Conservation (phyloP, 2,797 vertebrate genomes). For the Mus spretus region DNA sequence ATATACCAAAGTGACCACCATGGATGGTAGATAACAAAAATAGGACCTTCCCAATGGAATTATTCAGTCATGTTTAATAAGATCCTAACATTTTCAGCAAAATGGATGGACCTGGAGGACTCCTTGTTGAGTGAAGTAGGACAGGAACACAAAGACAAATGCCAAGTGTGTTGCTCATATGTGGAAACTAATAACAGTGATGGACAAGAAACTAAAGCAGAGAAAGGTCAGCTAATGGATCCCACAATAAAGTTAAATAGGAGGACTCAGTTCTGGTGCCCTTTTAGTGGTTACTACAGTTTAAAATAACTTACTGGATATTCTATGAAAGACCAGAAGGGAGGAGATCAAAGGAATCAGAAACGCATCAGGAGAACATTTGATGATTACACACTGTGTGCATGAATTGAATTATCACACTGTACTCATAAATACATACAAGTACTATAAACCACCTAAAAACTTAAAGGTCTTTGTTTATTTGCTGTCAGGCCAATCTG, state of each 20-base stretch:
- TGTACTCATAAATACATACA: neutral
- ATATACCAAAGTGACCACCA: neutral
- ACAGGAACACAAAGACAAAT: neutral
- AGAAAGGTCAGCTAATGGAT: neutral
- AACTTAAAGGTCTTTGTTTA: neutral
- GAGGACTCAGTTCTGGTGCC: neutral
- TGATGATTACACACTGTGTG: neutral
- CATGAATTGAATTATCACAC: neutral
- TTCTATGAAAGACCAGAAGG: neutral
- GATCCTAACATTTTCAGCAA: neutral
- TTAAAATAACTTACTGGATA: neutral
- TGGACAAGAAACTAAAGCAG: neutral
- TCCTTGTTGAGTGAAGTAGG: neutral
- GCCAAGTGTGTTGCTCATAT: neutral
- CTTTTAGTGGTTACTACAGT: neutral
- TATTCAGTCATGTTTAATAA: neutral
- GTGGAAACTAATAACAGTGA: neutral
- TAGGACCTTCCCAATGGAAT: neutral
- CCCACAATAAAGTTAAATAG: neutral
- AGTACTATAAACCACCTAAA: neutral
- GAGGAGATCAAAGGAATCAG: neutral
- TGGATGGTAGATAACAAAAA: neutral
- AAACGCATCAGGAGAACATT: neutral
- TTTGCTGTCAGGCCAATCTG: neutral
- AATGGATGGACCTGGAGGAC: neutral